A percentile compares a stretch with the other conserved stretches of the same genome.
phyloP scores from a whole-genome alignment of 2,113 vertebrate genomes.

The Aptenodytes patagonicus region DNA sequence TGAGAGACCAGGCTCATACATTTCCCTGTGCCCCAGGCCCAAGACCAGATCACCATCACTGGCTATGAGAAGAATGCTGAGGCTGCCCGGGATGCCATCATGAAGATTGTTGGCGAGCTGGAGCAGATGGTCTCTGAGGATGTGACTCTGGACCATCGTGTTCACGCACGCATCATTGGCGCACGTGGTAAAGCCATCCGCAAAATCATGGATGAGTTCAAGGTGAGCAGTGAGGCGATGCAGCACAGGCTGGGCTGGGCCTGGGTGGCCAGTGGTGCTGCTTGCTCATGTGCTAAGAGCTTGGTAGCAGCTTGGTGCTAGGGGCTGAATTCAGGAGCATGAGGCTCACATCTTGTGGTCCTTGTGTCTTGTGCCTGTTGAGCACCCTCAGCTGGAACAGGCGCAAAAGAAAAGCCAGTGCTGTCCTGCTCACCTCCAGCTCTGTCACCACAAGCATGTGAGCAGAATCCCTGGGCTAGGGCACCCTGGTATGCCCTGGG shows the following conservation, averaged over 20 bases:
- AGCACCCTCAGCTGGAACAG: neutral
- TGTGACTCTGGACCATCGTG: conserved; percentile 90
- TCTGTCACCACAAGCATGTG: neutral
- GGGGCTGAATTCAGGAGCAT: neutral
- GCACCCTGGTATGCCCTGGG: neutral
- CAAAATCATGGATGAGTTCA: conserved; percentile 98
- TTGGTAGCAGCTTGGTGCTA: neutral
- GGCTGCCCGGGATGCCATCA: conserved; percentile 90
- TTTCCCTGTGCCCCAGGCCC: conserved; percentile 25
- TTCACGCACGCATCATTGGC: conserved; percentile 95
- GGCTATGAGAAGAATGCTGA: conserved; percentile 95
- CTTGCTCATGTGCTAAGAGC: neutral
- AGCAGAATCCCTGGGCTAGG: neutral
- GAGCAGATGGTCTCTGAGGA: conserved; percentile 97
- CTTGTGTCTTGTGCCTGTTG: neutral
- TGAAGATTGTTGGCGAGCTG: conserved; percentile 90
- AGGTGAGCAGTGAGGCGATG: conserved; percentile 64
- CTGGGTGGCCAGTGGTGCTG: neutral
- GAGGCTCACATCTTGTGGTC: neutral
- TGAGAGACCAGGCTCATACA: neutral
- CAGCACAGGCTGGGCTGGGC: neutral
- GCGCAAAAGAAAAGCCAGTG: neutral
- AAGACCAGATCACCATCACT: conserved; percentile 97
- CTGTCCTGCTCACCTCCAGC: neutral
- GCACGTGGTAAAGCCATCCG: conserved; percentile 96